These are phyloP conservation scores for Drosophila tristis DNA, from an alignment of 1,140 invertebrate species.

Conservation along the genomic window DNA sequence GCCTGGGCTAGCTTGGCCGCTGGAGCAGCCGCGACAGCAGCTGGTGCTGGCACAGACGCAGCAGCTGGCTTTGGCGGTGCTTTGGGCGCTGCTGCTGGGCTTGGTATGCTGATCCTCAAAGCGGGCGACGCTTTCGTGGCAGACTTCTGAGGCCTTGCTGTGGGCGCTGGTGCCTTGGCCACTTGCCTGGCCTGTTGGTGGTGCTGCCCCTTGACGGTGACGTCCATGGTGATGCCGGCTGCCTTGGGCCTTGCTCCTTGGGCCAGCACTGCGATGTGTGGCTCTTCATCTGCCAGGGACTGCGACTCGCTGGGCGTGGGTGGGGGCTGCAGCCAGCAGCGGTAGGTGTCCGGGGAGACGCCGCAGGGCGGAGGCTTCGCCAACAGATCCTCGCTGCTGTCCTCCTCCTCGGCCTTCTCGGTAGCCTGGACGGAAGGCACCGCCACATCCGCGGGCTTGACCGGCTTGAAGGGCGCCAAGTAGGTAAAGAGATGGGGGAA, in stretches of 20 bases:
- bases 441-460: not conserved
- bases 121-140: not conserved
- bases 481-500: slow-evolving; percentile 58
- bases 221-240: not conserved
- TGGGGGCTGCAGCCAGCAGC: slow-evolving; percentile 44
- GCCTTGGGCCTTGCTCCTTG: not conserved
- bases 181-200: not conserved
- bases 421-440: not conserved
- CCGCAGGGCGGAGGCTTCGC: slow-evolving; percentile 37
- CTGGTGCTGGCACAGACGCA: not conserved
- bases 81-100: not conserved
- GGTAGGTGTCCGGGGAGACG: slow-evolving; percentile 40
- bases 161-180: not conserved
- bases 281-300: not conserved
- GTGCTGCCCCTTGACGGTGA: slow-evolving; percentile 48
- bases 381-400: slow-evolving; percentile 11
- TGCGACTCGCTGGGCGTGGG: not conserved
- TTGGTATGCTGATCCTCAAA: not conserved
- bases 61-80: not conserved
- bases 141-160: not conserved
- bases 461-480: slow-evolving; percentile 37
- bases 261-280: slow-evolving; percentile 3
- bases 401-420: not conserved
- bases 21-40: slow-evolving; percentile 13
- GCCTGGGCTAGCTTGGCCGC: slow-evolving; percentile 6